Evolutionary conservation across 2,797 vertebrate species (phyloP).

Genomic region (Parambassis ranga): DNA sequence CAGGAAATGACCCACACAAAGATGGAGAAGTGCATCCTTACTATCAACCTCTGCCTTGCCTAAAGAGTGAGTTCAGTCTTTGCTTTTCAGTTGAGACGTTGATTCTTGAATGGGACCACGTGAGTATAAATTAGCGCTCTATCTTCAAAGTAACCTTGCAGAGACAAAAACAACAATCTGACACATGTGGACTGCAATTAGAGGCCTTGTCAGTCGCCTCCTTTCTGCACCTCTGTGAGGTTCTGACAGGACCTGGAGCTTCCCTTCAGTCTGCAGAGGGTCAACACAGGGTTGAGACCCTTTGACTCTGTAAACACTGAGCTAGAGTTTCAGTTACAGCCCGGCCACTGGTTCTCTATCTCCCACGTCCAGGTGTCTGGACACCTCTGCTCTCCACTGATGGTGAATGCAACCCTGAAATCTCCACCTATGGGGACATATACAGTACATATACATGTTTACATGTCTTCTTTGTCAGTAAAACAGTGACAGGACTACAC

Average conservation of each 20-base stretch:
- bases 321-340: slow-evolving; percentile 49
- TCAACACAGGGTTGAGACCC: slow-evolving; percentile 52
- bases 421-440: too few relatives aligned
- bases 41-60: background rate
- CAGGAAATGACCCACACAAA: slow-evolving; percentile 15
- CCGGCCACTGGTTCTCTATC: slow-evolving; percentile 7
- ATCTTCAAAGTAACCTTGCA: slow-evolving; percentile 44
- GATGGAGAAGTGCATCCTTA: slow-evolving; percentile 1
- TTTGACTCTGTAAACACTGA: slow-evolving; percentile 66
- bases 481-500: too few relatives aligned
- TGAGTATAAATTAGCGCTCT: slow-evolving; percentile 15
- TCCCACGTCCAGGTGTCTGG: background rate
- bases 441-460: too few relatives aligned
- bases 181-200: slow-evolving; percentile 59
- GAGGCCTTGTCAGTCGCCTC: slow-evolving; percentile 26
- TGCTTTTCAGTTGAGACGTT: background rate
- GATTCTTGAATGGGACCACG: background rate
- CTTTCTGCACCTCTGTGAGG: slow-evolving; percentile 2
- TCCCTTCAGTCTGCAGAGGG: slow-evolving; percentile 17
- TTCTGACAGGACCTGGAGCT: slow-evolving; percentile 42
- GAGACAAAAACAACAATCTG: slow-evolving; percentile 35
- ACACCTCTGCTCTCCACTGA: slow-evolving; percentile 2
- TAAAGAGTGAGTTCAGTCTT: background rate
- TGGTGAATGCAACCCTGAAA: background rate
- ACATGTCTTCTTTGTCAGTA: too few relatives aligned